These are phyloP conservation scores for Tachina fera DNA, from an alignment of 2,888 invertebrate species.

Conservation along the genomic window DNA sequence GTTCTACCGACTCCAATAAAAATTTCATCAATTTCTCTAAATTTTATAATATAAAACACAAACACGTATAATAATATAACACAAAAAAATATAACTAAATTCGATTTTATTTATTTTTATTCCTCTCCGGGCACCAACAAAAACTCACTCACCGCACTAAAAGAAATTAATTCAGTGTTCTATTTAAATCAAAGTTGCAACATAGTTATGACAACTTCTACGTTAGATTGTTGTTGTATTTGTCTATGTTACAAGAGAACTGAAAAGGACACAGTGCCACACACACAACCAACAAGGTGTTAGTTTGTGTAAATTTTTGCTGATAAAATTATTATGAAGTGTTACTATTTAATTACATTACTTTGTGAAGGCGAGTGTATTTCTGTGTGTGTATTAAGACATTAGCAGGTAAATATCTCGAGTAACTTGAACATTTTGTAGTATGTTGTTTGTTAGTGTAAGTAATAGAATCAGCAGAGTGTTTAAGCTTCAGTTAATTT, in stretches of 20 bases:
- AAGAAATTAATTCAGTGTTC: neutral
- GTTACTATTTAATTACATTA: slow-evolving; percentile 49
- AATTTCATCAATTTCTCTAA: too few relatives aligned
- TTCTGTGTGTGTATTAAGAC: neutral
- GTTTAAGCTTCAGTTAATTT: slow-evolving; percentile 69
- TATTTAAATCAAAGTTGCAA: slow-evolving; percentile 41
- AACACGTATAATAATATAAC: too few relatives aligned
- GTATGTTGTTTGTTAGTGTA: slow-evolving; percentile 5
- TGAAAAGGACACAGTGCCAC: neutral
- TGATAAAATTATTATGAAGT: slow-evolving; percentile 20
- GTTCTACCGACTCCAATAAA: too few relatives aligned
- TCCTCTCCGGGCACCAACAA: neutral
- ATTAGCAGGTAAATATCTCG: slow-evolving; percentile 19
- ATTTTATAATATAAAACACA: too few relatives aligned
- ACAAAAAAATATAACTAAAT: neutral
- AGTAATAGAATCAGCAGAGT: slow-evolving; percentile 50
- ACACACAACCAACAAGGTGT: neutral
- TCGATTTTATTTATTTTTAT: neutral
- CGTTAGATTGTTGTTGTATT: neutral
- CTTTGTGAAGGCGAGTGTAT: slow-evolving; percentile 10
- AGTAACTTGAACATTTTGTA: slow-evolving; percentile 7
- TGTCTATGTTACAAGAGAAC: neutral
- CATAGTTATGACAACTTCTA: slow-evolving; percentile 5
- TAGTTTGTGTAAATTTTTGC: slow-evolving; percentile 25
- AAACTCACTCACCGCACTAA: neutral